Evolutionary conservation across 2,113 vertebrate species (phyloP), one percentile per base, ranked within the genome.

Genomic region (Perca flavescens): DNA sequence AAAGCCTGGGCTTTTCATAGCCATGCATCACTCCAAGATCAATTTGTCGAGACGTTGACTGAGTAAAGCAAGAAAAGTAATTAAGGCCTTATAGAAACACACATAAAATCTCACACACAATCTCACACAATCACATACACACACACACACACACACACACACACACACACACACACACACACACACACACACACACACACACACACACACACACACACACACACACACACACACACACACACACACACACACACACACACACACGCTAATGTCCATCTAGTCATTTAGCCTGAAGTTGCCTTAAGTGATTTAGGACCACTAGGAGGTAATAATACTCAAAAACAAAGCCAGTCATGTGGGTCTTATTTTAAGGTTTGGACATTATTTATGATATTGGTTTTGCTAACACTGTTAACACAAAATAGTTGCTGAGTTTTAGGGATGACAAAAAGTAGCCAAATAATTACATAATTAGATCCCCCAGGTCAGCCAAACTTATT

Each of bases 11-110:
- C 28, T 61, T 79, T 80, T 79, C 57, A 69, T 12, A 54, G 68
- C 60, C 52, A 83, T 79, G 83, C 76, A 80, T 90, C 90, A 85
- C 49, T 69, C 76, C 81, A 22, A 22, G 64, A 79, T 81, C 83
- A 79, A 75, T 83, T 86, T 77, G 83, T 74, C 12, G 16, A 40
- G 74, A 86, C 56, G n/a, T 63, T 88, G 88, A 87, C 68, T 74
- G 88, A 81, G 64, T 76, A 56, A 74, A 74, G 73, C 70, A 47
- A 67, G 71, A 52, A 85, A 80, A 79, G 77, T 84, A 87, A 93
- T 91, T 87, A 86, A 86, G 62, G 80, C 13, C 52, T 43, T 6
- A 31, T 70, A 79, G 58, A 66, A 76, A 77, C 54, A 74, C 74
- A 75, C 57, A 70, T 69, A 72, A 63, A 34, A 11, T 7, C 60